A percentile compares a stretch with the other conserved stretches of the same genome.
phyloP scores from a whole-genome alignment of 2,888 invertebrate genomes.

The Globia sparganii region DNA sequence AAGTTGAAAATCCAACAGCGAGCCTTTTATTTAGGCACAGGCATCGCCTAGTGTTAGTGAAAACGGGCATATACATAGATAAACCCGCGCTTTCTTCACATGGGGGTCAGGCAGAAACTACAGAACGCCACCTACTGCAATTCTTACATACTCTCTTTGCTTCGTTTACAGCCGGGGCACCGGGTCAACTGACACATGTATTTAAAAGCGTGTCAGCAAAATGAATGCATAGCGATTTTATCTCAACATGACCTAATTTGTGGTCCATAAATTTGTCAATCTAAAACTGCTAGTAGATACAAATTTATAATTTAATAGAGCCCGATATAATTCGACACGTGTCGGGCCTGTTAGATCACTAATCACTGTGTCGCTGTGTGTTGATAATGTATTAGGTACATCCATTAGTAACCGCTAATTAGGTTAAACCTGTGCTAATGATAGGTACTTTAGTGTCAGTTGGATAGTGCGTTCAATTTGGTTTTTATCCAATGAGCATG shows the following conservation, averaged over 20 bases:
- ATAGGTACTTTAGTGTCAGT: background rate
- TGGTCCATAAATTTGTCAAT: slow-evolving; percentile 43
- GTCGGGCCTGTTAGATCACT: slow-evolving; percentile 31
- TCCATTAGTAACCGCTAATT: slow-evolving; percentile 16
- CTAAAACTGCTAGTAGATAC: slow-evolving; percentile 19
- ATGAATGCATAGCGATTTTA: slow-evolving; percentile 24
- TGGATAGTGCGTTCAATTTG: background rate
- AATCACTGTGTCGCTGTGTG: slow-evolving; percentile 26
- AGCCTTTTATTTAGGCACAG: background rate
- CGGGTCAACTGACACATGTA: slow-evolving; percentile 1
- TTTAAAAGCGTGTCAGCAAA: slow-evolving; percentile 17
- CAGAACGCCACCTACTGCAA: background rate
- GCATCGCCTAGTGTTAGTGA: background rate
- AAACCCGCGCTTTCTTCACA: background rate
- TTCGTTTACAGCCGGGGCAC: background rate
- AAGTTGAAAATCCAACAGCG: background rate
- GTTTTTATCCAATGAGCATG: too few species aligned
- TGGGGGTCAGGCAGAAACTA: background rate
- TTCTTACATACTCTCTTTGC: background rate
- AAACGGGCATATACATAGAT: background rate
- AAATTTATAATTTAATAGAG: slow-evolving; percentile 43
- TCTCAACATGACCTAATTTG: slow-evolving; percentile 43
- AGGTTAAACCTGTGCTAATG: slow-evolving; percentile 23
- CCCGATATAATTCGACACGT: slow-evolving; percentile 43
- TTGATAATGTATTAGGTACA: slow-evolving; percentile 35